Evolutionary conservation across 2,888 invertebrate genomes (phyloP).

Genomic region (Malacosoma neustria): DNA sequence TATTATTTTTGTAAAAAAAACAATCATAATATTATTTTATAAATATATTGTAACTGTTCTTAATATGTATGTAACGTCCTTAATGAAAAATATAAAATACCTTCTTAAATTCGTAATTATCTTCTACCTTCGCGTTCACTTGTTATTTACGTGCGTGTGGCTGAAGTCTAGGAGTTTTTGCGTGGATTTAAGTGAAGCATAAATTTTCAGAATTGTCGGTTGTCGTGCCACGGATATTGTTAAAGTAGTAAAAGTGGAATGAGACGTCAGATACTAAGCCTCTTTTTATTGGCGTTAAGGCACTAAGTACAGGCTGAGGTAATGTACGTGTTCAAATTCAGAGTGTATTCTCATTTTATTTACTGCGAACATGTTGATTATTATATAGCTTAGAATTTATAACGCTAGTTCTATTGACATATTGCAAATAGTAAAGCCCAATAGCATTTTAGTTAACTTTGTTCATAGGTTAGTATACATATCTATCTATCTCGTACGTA

Average conservation of each 20-base stretch:
- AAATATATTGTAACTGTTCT: no score
- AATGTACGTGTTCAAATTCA: conserved; percentile 15
- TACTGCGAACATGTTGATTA: not conserved
- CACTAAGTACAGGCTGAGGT: conserved; percentile 23
- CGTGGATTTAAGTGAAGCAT: conserved; percentile 24
- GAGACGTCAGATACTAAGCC: conserved; percentile 25
- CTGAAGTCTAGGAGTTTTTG: conserved; percentile 13
- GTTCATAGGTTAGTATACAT: no score
- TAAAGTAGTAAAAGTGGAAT: conserved; percentile 37
- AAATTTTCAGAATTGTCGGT: conserved; percentile 39
- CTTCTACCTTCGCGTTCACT: conserved; percentile 14
- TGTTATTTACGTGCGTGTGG: conserved; percentile 20
- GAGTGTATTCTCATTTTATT: conserved; percentile 20
- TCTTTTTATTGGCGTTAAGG: conserved; percentile 28
- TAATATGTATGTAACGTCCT: no score
- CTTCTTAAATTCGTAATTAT: conserved; percentile 7
- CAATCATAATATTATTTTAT: no score
- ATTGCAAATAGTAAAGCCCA: no score
- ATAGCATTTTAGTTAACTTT: no score
- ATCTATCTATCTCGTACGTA: no score
- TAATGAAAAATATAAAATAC: conserved; percentile 10
- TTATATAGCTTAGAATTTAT: no score
- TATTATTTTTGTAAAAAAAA: no score
- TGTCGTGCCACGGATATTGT: conserved; percentile 33
- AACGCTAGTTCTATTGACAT: no score